A percentile compares a stretch with the other conserved stretches of the same genome.
phyloP scores from a whole-genome alignment of 2,797 vertebrate species.

The Sebastes matsubarae region DNA sequence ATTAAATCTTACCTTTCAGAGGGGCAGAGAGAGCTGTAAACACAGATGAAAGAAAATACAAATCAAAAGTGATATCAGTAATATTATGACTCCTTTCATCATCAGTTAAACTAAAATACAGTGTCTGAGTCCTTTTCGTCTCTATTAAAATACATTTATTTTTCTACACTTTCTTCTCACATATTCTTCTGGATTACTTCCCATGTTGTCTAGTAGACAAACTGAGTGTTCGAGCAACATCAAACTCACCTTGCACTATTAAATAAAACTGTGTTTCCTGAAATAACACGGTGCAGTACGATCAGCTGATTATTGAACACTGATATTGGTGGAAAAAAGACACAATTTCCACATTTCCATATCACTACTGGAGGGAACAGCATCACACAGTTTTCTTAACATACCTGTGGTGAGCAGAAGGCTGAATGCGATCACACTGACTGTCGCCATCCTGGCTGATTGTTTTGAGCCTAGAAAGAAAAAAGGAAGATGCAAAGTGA shows the following conservation, averaged over 20 bases:
- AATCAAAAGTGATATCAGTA: background rate
- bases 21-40: slow-evolving; percentile 68
- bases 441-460: slow-evolving; percentile 65
- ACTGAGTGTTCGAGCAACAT: background rate
- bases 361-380: background rate
- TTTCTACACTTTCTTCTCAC: background rate
- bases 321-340: background rate
- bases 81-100: background rate
- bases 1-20: slow-evolving; percentile 70
- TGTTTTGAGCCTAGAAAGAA: slow-evolving; percentile 56
- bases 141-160: background rate
- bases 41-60: slow-evolving; percentile 11
- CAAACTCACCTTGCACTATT: background rate
- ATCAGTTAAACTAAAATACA: background rate
- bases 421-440: slow-evolving; percentile 57
- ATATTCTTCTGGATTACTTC: background rate
- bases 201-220: background rate
- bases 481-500: background rate
- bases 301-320: background rate
- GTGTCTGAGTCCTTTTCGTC: background rate
- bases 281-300: background rate
- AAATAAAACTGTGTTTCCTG: background rate
- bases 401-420: slow-evolving; percentile 79
- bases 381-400: background rate
- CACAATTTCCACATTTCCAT: background rate